Conservation (phyloP, 2,113 vertebrate species). For the Albula glossodonta region DNA sequence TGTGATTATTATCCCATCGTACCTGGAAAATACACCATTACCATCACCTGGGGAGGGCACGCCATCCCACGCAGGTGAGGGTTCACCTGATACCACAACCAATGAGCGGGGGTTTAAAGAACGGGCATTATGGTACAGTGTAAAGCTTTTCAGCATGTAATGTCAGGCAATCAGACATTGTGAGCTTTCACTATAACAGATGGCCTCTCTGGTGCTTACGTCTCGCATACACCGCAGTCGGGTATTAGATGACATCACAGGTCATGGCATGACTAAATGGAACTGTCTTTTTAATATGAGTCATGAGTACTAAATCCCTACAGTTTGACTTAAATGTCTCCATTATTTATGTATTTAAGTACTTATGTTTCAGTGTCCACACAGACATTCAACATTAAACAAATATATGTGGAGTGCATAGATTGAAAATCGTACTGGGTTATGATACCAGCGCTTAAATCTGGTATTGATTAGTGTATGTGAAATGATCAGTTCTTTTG, state of each 20-base stretch:
- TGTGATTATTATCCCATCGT: constrained; percentile 85
- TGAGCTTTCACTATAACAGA: neutral
- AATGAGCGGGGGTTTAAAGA: neutral
- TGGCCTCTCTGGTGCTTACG: too few relatives aligned
- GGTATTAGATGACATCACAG: neutral
- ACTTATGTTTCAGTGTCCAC: too few relatives aligned
- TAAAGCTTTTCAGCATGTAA: neutral
- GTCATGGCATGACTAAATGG: neutral
- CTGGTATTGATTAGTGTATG: too few relatives aligned
- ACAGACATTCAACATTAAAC: too few relatives aligned
- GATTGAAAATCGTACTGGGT: too few relatives aligned
- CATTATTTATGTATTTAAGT: too few relatives aligned
- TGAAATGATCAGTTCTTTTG: too few relatives aligned
- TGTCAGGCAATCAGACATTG: neutral
- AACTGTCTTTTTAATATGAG: neutral
- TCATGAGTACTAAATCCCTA: neutral
- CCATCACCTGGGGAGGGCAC: constrained; percentile 86
- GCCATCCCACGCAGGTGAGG: constrained; percentile 87
- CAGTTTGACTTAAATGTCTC: neutral
- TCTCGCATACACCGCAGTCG: too few relatives aligned
- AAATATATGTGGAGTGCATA: too few relatives aligned
- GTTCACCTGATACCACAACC: neutral
- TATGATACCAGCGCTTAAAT: too few relatives aligned
- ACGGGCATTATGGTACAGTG: neutral
- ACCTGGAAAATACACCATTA: constrained; percentile 80